Evolutionary conservation across 2,888 invertebrate species (phyloP).

Genomic region (Epistrophe eligans): DNA sequence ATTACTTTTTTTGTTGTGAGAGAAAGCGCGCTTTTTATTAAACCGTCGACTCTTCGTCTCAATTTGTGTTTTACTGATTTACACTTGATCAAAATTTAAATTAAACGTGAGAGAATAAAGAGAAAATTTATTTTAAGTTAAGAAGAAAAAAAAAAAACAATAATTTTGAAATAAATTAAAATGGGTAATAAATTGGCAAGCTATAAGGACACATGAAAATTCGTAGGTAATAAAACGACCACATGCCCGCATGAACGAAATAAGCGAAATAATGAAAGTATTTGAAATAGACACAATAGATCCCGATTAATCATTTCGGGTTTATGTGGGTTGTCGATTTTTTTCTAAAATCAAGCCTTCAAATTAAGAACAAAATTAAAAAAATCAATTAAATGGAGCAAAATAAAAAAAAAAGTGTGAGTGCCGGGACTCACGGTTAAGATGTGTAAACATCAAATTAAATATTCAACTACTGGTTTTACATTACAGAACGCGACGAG

Average conservation of each 20-base stretch:
- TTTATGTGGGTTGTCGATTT: background rate
- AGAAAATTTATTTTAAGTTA: background rate
- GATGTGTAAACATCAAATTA: too few relatives aligned
- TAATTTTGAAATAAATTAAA: background rate
- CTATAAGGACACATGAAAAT: background rate
- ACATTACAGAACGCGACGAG: too few relatives aligned
- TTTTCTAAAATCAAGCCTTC: too few relatives aligned
- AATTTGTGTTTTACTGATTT: background rate
- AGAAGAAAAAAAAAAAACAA: background rate
- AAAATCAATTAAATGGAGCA: too few relatives aligned
- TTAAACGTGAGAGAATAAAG: background rate
- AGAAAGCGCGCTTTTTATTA: background rate
- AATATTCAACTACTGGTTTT: too few relatives aligned
- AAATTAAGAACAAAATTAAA: too few relatives aligned
- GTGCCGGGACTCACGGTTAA: too few relatives aligned
- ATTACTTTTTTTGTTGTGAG: background rate
- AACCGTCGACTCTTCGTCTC: background rate
- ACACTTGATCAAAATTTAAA: background rate
- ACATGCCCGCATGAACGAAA: background rate
- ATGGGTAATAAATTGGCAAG: conserved; percentile 6
- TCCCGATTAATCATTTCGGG: background rate
- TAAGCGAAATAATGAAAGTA: background rate
- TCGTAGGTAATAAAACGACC: background rate
- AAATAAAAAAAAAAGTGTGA: too few relatives aligned
- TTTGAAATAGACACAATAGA: background rate